These are phyloP conservation scores for Labeo calbasu DNA, from an alignment of 2,797 vertebrate genomes.

Conservation along the genomic window DNA sequence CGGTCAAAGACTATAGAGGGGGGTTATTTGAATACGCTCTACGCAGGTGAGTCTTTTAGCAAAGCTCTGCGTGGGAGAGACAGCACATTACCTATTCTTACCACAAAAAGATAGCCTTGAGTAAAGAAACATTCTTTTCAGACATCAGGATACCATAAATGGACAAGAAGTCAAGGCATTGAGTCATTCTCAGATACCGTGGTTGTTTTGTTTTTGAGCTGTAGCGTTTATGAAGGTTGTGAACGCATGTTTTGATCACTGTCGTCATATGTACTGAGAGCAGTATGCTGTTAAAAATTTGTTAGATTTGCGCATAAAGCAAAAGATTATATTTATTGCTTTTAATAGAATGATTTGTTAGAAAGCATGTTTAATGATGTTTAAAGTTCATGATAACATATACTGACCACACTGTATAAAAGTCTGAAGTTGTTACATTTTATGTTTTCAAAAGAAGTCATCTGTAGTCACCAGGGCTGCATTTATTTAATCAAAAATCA, in stretches of 20 bases:
- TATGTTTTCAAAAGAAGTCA: neutral
- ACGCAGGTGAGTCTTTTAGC: slow-evolving; percentile 26
- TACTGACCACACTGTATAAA: neutral
- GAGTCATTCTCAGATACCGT: slow-evolving; percentile 19
- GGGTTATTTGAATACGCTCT: slow-evolving; percentile 20
- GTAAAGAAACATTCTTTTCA: slow-evolving; percentile 26
- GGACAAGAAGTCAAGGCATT: neutral
- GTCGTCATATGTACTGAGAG: slow-evolving; percentile 5
- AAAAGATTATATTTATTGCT: neutral
- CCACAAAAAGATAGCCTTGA: slow-evolving; percentile 34
- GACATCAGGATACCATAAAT: neutral
- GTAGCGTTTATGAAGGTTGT: neutral
- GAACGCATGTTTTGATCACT: slow-evolving; percentile 5
- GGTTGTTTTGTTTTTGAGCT: neutral
- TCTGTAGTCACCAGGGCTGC: neutral
- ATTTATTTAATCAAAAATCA: neutral
- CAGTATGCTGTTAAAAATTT: neutral
- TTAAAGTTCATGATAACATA: neutral
- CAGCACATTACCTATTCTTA: neutral
- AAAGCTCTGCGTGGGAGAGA: slow-evolving; percentile 10
- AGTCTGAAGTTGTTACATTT: neutral
- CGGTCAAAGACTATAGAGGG: neutral
- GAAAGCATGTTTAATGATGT: slow-evolving; percentile 4
- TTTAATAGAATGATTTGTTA: slow-evolving; percentile 1
- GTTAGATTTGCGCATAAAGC: neutral